Evolutionary conservation across 2,113 vertebrate species (phyloP), one percentile per base, ranked within the genome.

Genomic region (Sardina pilchardus): DNA sequence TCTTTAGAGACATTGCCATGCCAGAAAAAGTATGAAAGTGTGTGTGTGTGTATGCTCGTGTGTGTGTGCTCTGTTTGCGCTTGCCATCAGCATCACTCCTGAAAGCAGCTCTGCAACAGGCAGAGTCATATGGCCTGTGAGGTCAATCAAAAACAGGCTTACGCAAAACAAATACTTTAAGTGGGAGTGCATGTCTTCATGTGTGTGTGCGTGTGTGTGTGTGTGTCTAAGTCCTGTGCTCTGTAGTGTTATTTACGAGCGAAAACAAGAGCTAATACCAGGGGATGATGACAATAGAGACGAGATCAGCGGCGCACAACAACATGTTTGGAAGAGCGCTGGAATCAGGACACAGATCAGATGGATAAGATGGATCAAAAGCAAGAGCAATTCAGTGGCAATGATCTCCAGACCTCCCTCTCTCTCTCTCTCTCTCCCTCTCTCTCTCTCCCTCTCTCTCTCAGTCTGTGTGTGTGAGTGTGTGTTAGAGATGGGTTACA

Each of bases 251-350:
- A 53, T 17, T 53, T 53, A 53, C 16, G 3, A 53, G 1, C 19
- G 16, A 53, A 53, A 53, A 53, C 50, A 53, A 53, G 16, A 17
- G 50, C 50, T 53, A 19, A 53, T 19, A 53, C 50, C 17, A 4
- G 3, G 45, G 50, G 50, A 14, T 71, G 9, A 30, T 30, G 8
- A 71, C n/a, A 34, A 30, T 30, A 45, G 84, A 80, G 75, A 94
- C 90, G 88, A 92, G 85, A 81, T 85, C 84, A 83, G 16, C 50
- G 16, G 16, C 17, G 3, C 48, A 50, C 50, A 53, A 53, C 50
- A 53, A 53, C 50, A 53, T 53, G 50, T 53, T 53, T 53, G 50
- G 50, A 53, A 53, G 14, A 53, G 16, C 17, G 14, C n/a, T 30
- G 26, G 3, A 30, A 71, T 26, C n/a, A 30, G 26, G 63, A 34